A percentile compares a stretch with the other conserved stretches of the same genome.
phyloP scores from a whole-genome alignment of 2,888 invertebrate species.

The Macrosoma leucophasiata region DNA sequence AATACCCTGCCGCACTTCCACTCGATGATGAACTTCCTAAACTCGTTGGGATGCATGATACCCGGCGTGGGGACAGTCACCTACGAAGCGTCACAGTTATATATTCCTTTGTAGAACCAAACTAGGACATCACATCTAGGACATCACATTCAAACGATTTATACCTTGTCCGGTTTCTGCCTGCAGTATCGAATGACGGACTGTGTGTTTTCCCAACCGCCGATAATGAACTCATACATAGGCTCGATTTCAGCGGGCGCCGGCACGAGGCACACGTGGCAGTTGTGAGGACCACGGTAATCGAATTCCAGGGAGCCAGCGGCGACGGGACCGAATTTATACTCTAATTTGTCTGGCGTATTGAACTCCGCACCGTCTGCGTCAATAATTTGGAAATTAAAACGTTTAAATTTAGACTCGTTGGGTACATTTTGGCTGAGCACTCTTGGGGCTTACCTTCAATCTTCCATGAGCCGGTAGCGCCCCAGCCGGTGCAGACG shows the following conservation, averaged over 20 bases:
- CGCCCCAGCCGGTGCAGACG: slow-evolving; percentile 92
- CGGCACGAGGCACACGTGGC: slow-evolving; percentile 76
- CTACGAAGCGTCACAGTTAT: slow-evolving; percentile 49
- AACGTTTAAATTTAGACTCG: slow-evolving; percentile 44
- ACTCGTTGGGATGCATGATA: slow-evolving; percentile 73
- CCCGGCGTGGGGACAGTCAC: slow-evolving; percentile 75
- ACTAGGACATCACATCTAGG: slow-evolving; percentile 25
- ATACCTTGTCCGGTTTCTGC: slow-evolving; percentile 79
- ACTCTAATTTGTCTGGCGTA: slow-evolving; percentile 76
- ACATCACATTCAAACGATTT: slow-evolving; percentile 17
- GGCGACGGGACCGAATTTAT: slow-evolving; percentile 74
- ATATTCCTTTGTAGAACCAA: slow-evolving; percentile 24
- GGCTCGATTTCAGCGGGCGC: slow-evolving; percentile 74
- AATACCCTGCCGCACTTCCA: slow-evolving; percentile 74
- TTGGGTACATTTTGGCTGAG: slow-evolving; percentile 66
- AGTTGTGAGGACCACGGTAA: slow-evolving; percentile 78
- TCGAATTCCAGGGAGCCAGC: slow-evolving; percentile 72
- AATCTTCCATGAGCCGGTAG: slow-evolving; percentile 86
- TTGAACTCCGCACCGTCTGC: slow-evolving; percentile 72
- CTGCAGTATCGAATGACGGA: slow-evolving; percentile 79
- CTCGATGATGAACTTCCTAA: slow-evolving; percentile 72
- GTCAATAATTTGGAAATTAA: slow-evolving; percentile 45
- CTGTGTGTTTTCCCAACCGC: slow-evolving; percentile 80
- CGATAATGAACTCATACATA: slow-evolving; percentile 81
- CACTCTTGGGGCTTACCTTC: slow-evolving; percentile 74